These are phyloP conservation scores for Theristicus caerulescens DNA, from an alignment of 2,113 vertebrate genomes.

Conservation along the genomic window DNA sequence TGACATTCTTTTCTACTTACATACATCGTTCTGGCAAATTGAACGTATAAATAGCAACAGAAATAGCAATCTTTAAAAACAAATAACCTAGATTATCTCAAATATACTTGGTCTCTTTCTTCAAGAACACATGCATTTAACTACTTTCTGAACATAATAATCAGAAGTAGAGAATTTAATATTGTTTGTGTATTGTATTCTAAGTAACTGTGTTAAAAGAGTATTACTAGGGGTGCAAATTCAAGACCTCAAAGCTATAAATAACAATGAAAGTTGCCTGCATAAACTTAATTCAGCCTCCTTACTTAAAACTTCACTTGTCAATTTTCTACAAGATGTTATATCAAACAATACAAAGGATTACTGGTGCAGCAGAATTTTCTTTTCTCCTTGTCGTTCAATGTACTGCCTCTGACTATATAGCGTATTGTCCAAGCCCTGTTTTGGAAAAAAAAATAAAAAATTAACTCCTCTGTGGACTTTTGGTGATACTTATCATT, in stretches of 20 bases:
- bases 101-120: conserved; percentile 60
- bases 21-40: background rate
- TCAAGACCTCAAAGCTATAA: background rate
- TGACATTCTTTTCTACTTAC: background rate
- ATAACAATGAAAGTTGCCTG: background rate
- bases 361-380: background rate
- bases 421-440: rapidly evolving
- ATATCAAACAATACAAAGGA: background rate
- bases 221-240: background rate
- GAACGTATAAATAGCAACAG: conserved; percentile 42
- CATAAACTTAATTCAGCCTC: background rate
- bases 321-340: background rate
- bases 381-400: background rate
- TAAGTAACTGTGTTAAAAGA: background rate
- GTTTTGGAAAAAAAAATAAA: background rate
- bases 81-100: conserved; percentile 60
- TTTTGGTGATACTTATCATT: background rate
- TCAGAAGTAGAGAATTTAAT: conserved; percentile 32
- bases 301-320: background rate
- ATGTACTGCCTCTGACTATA: background rate
- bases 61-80: conserved; percentile 57
- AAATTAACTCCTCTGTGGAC: background rate
- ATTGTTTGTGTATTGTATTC: background rate
- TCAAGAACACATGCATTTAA: conserved; percentile 20
- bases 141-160: conserved; percentile 27